phyloP scores from a whole-genome alignment of 2,888 invertebrate genomes.

The Rhamnusium bicolor region DNA sequence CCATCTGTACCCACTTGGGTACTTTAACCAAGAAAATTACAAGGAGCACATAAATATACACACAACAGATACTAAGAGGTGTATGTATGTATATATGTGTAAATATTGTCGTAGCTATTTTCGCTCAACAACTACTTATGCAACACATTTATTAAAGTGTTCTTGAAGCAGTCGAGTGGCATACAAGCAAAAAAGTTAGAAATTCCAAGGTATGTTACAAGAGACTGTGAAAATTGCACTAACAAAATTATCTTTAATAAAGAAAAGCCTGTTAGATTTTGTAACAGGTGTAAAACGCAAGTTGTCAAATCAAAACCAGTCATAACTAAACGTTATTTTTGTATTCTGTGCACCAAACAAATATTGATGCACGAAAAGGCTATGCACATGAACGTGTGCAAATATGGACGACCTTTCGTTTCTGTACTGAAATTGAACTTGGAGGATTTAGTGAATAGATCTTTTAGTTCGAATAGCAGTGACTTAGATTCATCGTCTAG shows the following conservation, averaged over 20 bases:
- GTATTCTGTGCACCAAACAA: slow-evolving; percentile 62
- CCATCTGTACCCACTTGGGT: slow-evolving; percentile 55
- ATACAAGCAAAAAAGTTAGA: neutral
- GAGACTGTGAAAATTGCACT: slow-evolving; percentile 47
- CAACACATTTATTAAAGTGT: slow-evolving; percentile 61
- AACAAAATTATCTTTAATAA: slow-evolving; percentile 53
- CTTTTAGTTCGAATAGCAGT: slow-evolving; percentile 24
- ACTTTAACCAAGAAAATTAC: slow-evolving; percentile 48
- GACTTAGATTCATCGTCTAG: slow-evolving; percentile 17
- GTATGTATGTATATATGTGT: slow-evolving; percentile 67
- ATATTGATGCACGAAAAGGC: slow-evolving; percentile 52
- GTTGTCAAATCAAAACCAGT: slow-evolving; percentile 12
- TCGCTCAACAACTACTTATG: slow-evolving; percentile 62
- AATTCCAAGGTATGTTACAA: slow-evolving; percentile 43
- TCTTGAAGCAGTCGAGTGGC: slow-evolving; percentile 39
- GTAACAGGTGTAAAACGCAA: slow-evolving; percentile 51
- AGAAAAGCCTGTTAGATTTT: slow-evolving; percentile 48
- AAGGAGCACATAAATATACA: slow-evolving; percentile 63
- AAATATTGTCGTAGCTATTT: slow-evolving; percentile 66
- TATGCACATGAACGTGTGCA: slow-evolving; percentile 57
- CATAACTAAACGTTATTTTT: slow-evolving; percentile 49
- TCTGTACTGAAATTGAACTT: slow-evolving; percentile 34
- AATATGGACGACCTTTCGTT: slow-evolving; percentile 60
- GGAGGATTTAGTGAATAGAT: slow-evolving; percentile 5
- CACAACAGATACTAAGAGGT: slow-evolving; percentile 56